These are phyloP conservation scores for Pachliopta kotzebuea DNA, from an alignment of 2,888 invertebrate genomes.

Conservation along the genomic window DNA sequence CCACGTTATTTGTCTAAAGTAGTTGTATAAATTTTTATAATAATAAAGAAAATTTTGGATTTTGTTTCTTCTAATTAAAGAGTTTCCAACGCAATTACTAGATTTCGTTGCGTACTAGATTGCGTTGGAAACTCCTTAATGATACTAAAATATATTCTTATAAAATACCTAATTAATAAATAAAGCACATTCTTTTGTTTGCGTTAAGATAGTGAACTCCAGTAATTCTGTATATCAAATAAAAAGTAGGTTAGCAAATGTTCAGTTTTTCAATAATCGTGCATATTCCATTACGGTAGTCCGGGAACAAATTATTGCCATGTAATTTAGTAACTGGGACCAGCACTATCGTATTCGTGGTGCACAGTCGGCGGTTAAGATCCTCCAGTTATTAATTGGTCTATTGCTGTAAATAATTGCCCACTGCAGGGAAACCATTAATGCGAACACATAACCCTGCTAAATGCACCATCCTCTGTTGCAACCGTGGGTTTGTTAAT, in stretches of 20 bases:
- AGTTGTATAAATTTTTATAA: no score
- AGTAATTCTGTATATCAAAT: no score
- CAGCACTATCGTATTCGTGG: constrained; percentile 40
- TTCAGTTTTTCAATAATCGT: not conserved
- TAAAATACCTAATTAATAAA: no score
- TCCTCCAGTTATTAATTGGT: constrained; percentile 50
- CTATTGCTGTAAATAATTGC: constrained; percentile 54
- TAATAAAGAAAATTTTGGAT: no score
- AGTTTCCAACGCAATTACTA: no score
- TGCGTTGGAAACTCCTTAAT: no score
- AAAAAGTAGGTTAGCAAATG: not conserved
- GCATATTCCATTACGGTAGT: not conserved
- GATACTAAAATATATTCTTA: no score
- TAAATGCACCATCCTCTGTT: constrained; percentile 36
- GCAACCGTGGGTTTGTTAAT: constrained; percentile 28
- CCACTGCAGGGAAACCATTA: constrained; percentile 43
- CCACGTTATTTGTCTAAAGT: no score
- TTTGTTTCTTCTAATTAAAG: no score
- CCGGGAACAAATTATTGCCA: constrained; percentile 17
- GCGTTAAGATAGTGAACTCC: no score
- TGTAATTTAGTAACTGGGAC: constrained; percentile 39
- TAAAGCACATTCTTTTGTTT: no score
- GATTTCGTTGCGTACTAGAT: no score
- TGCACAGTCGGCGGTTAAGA: constrained; percentile 35
- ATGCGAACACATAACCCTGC: constrained; percentile 36